phyloP scores from a whole-genome alignment of 2,888 invertebrate genomes.

The Lepidocyrtoides sp. region DNA sequence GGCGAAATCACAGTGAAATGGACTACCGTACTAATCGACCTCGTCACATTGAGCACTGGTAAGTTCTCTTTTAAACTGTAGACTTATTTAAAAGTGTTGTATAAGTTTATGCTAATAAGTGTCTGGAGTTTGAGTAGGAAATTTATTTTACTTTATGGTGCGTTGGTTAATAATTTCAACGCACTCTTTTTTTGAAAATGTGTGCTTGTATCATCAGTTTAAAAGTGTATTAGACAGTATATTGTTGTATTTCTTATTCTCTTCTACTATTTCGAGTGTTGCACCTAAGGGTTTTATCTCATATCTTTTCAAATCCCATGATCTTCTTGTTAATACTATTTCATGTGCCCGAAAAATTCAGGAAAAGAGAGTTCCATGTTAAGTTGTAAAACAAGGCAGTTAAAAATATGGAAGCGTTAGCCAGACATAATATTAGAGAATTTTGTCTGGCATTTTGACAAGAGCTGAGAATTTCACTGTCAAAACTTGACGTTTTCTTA shows the following conservation, averaged over 20 bases:
- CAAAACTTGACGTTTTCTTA: constrained; percentile 37
- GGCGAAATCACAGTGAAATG: constrained; percentile 80
- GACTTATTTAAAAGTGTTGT: not conserved
- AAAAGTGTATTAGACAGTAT: no score
- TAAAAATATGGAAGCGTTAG: no score
- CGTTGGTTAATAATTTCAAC: not conserved
- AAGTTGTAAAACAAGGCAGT: no score
- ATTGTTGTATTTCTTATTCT: no score
- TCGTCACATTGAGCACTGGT: constrained; percentile 81
- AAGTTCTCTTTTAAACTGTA: constrained; percentile 34
- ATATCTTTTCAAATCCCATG: no score
- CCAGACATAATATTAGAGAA: not conserved
- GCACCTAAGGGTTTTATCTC: no score
- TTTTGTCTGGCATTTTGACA: constrained; percentile 61
- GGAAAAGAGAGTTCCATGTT: no score
- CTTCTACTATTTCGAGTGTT: no score
- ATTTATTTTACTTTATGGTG: constrained; percentile 1
- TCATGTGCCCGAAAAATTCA: no score
- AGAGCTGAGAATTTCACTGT: not conserved
- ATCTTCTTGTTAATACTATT: no score
- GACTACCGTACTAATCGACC: constrained; percentile 79
- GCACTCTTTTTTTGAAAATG: no score
- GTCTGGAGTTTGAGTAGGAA: constrained; percentile 74
- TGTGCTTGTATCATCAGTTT: no score
- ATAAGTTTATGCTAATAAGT: constrained; percentile 64